Evolutionary conservation across 2,888 invertebrate species (phyloP).

Genomic region (Oligia strigilis): DNA sequence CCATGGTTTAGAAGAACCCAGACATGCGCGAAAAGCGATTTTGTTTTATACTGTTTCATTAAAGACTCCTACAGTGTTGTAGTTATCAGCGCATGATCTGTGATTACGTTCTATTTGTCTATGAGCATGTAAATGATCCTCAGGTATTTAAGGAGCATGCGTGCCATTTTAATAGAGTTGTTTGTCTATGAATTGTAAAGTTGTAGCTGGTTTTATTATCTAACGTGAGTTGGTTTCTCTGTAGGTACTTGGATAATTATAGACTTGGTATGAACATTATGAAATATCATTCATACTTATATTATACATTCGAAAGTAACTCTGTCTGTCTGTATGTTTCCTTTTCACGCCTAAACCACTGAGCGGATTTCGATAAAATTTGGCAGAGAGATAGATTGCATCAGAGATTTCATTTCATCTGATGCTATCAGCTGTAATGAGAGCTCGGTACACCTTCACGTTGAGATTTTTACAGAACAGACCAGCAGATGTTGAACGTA

Average conservation of each 20-base stretch:
- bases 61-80: background rate
- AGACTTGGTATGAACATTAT: background rate
- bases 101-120: conserved; percentile 29
- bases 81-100: conserved; percentile 23
- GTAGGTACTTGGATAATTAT: background rate
- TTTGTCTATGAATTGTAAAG: conserved; percentile 34
- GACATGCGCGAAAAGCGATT: background rate
- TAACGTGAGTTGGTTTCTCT: background rate
- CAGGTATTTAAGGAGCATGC: conserved; percentile 37
- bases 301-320: too few relatives aligned
- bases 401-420: too few relatives aligned
- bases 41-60: background rate
- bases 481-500: too few relatives aligned
- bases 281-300: background rate
- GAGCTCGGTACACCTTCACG: too few relatives aligned
- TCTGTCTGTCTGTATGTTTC: too few relatives aligned
- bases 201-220: conserved; percentile 14
- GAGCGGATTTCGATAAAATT: too few relatives aligned
- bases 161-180: conserved; percentile 24
- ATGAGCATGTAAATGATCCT: conserved; percentile 26
- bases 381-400: too few relatives aligned
- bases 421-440: too few relatives aligned
- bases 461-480: too few relatives aligned
- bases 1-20: background rate
- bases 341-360: too few relatives aligned